Evolutionary conservation across 1,140 invertebrate species (phyloP), one percentile per base, ranked within the genome.

Genomic region (Dreissena polymorpha): DNA sequence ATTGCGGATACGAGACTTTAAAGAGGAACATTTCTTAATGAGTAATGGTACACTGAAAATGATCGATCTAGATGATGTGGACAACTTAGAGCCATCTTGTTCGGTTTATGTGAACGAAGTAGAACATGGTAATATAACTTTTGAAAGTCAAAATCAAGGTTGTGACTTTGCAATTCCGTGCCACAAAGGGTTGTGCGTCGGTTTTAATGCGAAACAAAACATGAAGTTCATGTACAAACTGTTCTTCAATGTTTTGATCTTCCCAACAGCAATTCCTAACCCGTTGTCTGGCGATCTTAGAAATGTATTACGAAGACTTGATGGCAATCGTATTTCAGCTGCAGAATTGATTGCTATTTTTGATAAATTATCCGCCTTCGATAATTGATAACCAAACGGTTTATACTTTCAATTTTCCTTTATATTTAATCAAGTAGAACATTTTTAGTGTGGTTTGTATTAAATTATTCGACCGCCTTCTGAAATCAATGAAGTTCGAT

Each of bases 11-110:
- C 83, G 90, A 16, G 91, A 92, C 80, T 90, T 92, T 65, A 92
- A 92, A 76, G 90, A 91, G 71, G 88, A 86, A 0, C 91, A 92
- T 85, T 90, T 92, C 80, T 83, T 92, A 29, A 81, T 92, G 79
- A 83, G 89, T 12, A 89, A 89, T 78, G 74, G 68, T 64, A 84
- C 71, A 23, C 84, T 92, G 18, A 92, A 92, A 74, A 88, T 92
- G 83, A 92, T 90, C 55, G 91, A 92, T 84, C 77, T 92, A 16
- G 91, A 92, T 77, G 91, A 92, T 79, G 87, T 92, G 27, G 90
- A 91, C 70, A 91, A 90, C 84, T 39, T 91, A 16, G 91, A 92
- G 83, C 91, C 91, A 2, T 85, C 85, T 14, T 92, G 91, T 85
- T 78, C 55, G 14, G 25, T 70, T 29, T 80, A 85, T 65, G 73